Evolutionary conservation across 2,797 vertebrate genomes (phyloP).

Genomic region (Danio tinwini): DNA sequence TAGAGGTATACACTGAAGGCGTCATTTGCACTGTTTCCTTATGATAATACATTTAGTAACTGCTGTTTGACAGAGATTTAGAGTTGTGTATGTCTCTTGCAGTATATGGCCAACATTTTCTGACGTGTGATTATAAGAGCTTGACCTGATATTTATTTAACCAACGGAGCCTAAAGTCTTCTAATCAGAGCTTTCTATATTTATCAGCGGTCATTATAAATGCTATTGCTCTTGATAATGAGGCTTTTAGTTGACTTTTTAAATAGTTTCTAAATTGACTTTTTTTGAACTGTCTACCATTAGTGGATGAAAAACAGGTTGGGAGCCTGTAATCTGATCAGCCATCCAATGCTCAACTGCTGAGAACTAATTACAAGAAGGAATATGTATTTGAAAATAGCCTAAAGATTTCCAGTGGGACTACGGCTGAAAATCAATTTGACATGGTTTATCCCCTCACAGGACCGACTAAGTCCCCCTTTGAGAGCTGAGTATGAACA

Average conservation of each 20-base stretch:
- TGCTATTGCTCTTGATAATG: conserved; percentile 28
- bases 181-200: conserved; percentile 19
- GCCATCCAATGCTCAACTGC: conserved; percentile 4
- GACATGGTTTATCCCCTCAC: conserved; percentile 33
- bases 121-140: background rate
- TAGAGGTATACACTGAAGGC: background rate
- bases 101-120: background rate
- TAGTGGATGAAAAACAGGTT: conserved; percentile 27
- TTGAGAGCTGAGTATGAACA: conserved; percentile 1
- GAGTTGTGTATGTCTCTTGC: no score
- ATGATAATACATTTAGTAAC: no score
- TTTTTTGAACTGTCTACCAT: conserved; percentile 15
- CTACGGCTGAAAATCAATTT: conserved; percentile 34
- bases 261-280: conserved; percentile 34
- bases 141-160: conserved; percentile 3
- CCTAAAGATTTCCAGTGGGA: conserved; percentile 31
- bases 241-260: conserved; percentile 38
- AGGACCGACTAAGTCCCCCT: background rate
- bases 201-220: conserved; percentile 27
- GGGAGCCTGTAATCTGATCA: conserved; percentile 29
- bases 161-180: background rate
- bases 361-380: conserved; percentile 41
- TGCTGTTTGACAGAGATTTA: no score
- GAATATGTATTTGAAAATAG: conserved; percentile 43
- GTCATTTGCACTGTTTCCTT: no score